These are phyloP conservation scores for Synergus laeviventris DNA, from an alignment of 2,888 invertebrate species.

Conservation along the genomic window DNA sequence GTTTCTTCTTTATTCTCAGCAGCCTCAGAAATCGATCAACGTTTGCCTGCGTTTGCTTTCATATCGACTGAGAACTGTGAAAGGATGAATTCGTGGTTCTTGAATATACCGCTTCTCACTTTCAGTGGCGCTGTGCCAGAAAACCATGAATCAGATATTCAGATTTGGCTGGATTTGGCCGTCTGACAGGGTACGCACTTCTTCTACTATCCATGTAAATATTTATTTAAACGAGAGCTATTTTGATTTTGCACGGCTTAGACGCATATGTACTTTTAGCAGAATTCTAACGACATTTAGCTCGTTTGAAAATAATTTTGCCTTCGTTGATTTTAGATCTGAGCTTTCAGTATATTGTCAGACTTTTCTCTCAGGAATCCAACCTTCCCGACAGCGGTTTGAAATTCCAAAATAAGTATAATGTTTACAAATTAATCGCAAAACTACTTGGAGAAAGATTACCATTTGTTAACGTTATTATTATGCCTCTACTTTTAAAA, in stretches of 20 bases:
- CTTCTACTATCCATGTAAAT: neutral
- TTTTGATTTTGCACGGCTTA: constrained; percentile 1
- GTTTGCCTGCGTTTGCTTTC: neutral
- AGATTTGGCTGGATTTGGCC: too few species aligned
- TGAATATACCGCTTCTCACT: neutral
- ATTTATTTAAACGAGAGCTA: neutral
- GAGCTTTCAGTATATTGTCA: neutral
- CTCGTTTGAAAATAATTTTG: neutral
- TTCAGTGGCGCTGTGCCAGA: neutral
- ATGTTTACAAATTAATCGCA: too few species aligned
- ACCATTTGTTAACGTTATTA: neutral
- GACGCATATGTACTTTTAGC: neutral
- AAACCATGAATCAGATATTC: neutral
- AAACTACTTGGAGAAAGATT: too few species aligned
- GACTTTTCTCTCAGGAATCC: neutral
- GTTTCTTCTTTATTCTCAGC: neutral
- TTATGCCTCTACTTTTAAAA: neutral
- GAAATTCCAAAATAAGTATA: neutral
- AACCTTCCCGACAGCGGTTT: neutral
- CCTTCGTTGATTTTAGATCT: neutral
- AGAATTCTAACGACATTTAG: neutral
- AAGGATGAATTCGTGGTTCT: neutral
- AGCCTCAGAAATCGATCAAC: neutral
- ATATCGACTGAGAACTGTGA: neutral
- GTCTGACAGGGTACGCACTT: constrained; percentile 10